phyloP scores from a whole-genome alignment of 2,113 vertebrate species.

The Lampris incognitus region DNA sequence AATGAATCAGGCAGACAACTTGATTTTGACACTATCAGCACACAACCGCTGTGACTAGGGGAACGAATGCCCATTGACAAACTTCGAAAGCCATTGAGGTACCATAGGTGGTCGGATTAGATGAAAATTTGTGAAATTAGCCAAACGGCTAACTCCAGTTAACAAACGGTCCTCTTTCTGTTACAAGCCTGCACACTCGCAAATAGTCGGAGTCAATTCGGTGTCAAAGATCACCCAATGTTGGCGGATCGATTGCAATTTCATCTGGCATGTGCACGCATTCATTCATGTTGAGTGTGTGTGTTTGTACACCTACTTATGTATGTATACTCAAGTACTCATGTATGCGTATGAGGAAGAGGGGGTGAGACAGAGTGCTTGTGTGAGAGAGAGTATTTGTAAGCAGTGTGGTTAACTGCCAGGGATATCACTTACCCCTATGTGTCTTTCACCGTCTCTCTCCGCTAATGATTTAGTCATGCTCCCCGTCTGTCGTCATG shows the following conservation, averaged over 20 bases:
- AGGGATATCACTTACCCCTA: conserved; percentile 49
- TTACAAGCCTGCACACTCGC: too few species aligned
- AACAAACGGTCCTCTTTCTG: neutral
- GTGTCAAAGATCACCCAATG: too few species aligned
- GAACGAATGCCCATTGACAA: conserved; percentile 16
- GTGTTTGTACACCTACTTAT: neutral
- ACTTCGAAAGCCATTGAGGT: conserved; percentile 1
- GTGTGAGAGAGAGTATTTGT: conserved; percentile 23
- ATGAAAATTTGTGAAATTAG: neutral
- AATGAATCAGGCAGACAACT: conserved; percentile 27
- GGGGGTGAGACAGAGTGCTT: neutral
- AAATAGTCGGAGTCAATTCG: too few species aligned
- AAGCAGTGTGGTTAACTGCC: conserved; percentile 41
- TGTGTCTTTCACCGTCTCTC: conserved; percentile 13
- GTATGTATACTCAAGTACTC: neutral
- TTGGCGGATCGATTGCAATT: too few species aligned
- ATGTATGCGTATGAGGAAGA: neutral
- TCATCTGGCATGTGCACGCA: too few species aligned
- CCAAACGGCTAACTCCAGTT: neutral
- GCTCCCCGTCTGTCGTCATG: conserved; percentile 40
- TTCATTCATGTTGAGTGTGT: neutral
- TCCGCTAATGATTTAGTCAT: conserved; percentile 53
- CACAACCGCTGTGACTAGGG: conserved; percentile 21
- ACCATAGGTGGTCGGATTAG: conserved; percentile 6
- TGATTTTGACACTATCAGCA: conserved; percentile 35